Base-by-base conservation (phyloP, 1,140 invertebrate species). In the Drosophila saltans region DNA sequence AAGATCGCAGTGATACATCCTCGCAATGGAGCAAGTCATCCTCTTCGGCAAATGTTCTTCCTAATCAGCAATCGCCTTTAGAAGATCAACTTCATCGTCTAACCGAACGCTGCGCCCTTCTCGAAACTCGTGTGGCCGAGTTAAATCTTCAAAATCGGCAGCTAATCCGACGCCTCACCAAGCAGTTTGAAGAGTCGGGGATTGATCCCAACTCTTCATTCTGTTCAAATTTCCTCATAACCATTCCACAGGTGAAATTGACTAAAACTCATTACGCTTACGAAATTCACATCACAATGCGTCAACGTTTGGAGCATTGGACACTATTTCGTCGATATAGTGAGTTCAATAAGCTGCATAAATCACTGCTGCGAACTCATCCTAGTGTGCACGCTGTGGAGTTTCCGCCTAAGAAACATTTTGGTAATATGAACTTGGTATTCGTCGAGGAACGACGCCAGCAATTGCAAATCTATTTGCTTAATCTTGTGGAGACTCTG, bases 331-430 rank as follows among this genome's bases (percentile, higher is more conserved):
- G 97, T 74, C 93, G 97, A 63, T 98, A 97, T 91, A 95, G 96
- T 62, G 96, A 98, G 91, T 98, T 98, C 92, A 94, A 97, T 92
- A 94, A 95, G 45, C 93, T 98, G 21, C 96, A 98, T 88, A 94
- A 94, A 78, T 94, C 95, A 64, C 91, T 97, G 45, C 96, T 97
- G 75, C 96, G 96, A 86, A 94, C 95, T 58, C 96, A 97, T 93
- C 93, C 95, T 8, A 92, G 94, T 30, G 93, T 97, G 28, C 94
- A 93, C 10, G 94, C 94, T 2, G 96, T 97, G 92, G 95, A 97
- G 88, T 98, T 98, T 93, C 97, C 97, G 9, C 97, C 97, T 10
- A 98, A 98, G 88, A 98, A 97, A 92, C 95, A 96, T 72, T 94
- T 98, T 75, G 96, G 97, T 33, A 97, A 97, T 93, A 97, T 97